phyloP scores from a whole-genome alignment of 2,797 vertebrate species.

The Clarias laeviceps region DNA sequence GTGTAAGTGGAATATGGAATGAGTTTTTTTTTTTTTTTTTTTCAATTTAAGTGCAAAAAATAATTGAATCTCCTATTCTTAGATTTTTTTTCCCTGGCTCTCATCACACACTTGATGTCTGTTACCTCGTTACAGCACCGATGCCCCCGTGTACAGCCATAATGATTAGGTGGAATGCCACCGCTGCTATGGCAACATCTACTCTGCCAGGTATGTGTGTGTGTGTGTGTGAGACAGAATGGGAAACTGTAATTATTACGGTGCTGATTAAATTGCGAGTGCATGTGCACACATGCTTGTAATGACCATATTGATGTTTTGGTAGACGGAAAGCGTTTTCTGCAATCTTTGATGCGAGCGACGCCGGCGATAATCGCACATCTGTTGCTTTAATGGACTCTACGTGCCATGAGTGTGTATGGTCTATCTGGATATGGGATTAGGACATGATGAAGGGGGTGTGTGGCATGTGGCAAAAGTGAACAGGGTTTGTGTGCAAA shows the following conservation, averaged over 20 bases:
- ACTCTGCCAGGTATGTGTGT: conserved; percentile 53
- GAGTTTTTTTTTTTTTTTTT: background rate
- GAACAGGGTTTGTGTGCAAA: conserved; percentile 17
- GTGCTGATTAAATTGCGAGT: conserved; percentile 38
- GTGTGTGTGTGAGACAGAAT: conserved; percentile 16
- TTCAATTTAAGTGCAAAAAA: conserved; percentile 5
- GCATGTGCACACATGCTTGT: conserved; percentile 32
- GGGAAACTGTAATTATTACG: conserved; percentile 51
- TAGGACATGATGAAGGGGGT: background rate
- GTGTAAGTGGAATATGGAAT: conserved; percentile 1
- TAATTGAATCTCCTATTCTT: conserved; percentile 39
- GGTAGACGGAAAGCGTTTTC: conserved; percentile 22
- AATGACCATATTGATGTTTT: conserved; percentile 48
- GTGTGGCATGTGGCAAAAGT: background rate
- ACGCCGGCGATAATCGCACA: conserved; percentile 29
- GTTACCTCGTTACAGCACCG: conserved; percentile 65
- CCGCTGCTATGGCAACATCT: conserved; percentile 74
- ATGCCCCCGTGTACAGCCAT: conserved; percentile 59
- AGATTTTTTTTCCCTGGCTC: conserved; percentile 22
- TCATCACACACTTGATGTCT: conserved; percentile 10
- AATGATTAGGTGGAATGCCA: conserved; percentile 54
- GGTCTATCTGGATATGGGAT: background rate
- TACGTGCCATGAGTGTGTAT: conserved; percentile 26
- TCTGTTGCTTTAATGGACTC: conserved; percentile 37
- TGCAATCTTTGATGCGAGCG: conserved; percentile 6